These are phyloP conservation scores for Eulithis testata DNA, from an alignment of 2,888 invertebrate species.

Conservation along the genomic window DNA sequence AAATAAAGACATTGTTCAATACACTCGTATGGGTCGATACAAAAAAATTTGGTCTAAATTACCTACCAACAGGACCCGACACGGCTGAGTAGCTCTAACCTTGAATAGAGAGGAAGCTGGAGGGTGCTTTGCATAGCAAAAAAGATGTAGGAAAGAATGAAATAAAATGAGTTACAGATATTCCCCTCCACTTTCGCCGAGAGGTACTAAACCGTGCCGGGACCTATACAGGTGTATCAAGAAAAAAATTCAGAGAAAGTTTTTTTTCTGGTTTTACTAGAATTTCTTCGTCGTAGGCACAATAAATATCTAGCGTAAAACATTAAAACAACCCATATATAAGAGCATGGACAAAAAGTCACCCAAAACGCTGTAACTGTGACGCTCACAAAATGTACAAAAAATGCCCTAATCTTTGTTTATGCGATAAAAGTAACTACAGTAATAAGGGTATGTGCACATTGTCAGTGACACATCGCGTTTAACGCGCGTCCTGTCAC, in stretches of 20 bases:
- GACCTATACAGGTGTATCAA: conserved; percentile 1
- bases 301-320: too few species aligned
- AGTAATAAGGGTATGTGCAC: conserved; percentile 25
- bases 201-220: too few species aligned
- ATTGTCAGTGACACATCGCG: conserved; percentile 31
- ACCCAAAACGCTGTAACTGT: too few species aligned
- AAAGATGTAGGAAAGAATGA: too few species aligned
- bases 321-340: too few species aligned
- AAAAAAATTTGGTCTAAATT: conserved; percentile 20
- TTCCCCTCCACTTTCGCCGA: too few species aligned
- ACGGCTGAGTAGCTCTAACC: too few species aligned
- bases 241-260: conserved; percentile 9
- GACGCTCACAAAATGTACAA: not conserved
- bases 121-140: too few species aligned
- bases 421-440: conserved; percentile 15
- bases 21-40: not conserved
- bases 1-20: conserved; percentile 33
- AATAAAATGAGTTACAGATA: too few species aligned
- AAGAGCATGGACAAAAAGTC: too few species aligned
- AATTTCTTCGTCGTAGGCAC: too few species aligned
- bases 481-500: conserved; percentile 20
- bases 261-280: not conserved
- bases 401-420: conserved; percentile 7
- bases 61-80: not conserved
- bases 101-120: too few species aligned